Conservation (phyloP, 2,797 vertebrate genomes). For the Cossypha niveicapilla region DNA sequence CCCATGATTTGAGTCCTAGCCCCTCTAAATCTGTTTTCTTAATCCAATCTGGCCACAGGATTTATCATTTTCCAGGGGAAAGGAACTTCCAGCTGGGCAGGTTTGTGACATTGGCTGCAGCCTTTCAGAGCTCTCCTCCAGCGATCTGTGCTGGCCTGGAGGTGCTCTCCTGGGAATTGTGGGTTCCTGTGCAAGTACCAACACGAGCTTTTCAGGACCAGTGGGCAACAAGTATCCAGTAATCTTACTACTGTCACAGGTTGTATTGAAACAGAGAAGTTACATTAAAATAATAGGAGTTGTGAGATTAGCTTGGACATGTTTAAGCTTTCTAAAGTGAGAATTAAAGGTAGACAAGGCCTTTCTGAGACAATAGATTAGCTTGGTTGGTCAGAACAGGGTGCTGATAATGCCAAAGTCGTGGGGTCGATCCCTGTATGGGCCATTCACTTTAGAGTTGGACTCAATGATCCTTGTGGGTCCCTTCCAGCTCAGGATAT, state of each 20-base stretch:
- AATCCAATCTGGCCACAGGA: neutral
- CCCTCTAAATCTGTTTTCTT: neutral
- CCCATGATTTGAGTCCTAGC: neutral
- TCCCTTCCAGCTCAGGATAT: neutral
- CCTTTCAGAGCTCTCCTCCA: neutral
- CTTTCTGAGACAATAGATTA: neutral
- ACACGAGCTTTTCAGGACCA: neutral
- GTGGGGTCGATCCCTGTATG: accelerated
- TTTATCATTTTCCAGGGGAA: neutral
- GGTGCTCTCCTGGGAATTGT: neutral
- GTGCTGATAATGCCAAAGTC: neutral
- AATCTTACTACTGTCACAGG: neutral
- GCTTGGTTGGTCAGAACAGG: neutral
- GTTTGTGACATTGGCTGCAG: neutral
- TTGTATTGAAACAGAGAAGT: neutral
- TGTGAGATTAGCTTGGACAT: neutral
- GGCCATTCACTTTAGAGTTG: neutral
- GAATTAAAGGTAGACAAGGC: neutral
- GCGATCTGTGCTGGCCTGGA: accelerated
- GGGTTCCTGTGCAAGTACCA: neutral
- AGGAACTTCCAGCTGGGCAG: neutral
- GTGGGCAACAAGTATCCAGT: neutral
- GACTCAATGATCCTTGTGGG: neutral
- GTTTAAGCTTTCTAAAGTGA: neutral
- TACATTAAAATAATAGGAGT: neutral